A percentile compares a stretch with the other conserved stretches of the same genome.
phyloP scores from a whole-genome alignment of 2,797 vertebrate genomes.

The Galaxias olidus region DNA sequence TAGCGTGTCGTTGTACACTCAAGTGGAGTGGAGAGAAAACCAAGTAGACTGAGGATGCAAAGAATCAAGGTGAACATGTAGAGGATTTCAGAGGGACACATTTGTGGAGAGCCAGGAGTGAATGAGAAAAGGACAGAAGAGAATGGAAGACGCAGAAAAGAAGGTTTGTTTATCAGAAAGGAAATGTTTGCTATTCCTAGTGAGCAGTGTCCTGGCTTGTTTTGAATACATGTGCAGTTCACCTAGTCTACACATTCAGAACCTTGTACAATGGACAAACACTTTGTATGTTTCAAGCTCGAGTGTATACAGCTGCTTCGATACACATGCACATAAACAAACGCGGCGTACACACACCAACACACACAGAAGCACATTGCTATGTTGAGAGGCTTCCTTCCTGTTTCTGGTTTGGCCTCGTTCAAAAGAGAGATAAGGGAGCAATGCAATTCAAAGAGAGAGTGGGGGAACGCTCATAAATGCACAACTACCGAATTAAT shows the following conservation, averaged over 20 bases:
- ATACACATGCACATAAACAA: background rate
- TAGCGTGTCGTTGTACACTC: too few species aligned
- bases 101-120: background rate
- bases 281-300: background rate
- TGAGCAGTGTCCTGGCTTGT: background rate
- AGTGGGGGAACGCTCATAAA: constrained; percentile 12
- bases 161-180: background rate
- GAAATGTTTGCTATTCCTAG: background rate
- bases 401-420: constrained; percentile 68
- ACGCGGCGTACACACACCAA: background rate
- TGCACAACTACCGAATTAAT: background rate
- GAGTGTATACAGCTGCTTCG: background rate
- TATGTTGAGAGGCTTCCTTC: constrained; percentile 67
- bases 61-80: too few species aligned
- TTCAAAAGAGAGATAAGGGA: constrained; percentile 60
- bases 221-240: too few species aligned
- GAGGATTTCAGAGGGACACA: too few species aligned
- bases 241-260: background rate
- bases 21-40: too few species aligned
- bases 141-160: background rate
- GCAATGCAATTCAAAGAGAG: constrained; percentile 26
- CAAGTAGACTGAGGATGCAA: too few species aligned
- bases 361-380: constrained; percentile 18
- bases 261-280: background rate
- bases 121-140: constrained; percentile 1